Base-by-base conservation (phyloP, 2,888 invertebrate genomes). In the Brenthis daphne region DNA sequence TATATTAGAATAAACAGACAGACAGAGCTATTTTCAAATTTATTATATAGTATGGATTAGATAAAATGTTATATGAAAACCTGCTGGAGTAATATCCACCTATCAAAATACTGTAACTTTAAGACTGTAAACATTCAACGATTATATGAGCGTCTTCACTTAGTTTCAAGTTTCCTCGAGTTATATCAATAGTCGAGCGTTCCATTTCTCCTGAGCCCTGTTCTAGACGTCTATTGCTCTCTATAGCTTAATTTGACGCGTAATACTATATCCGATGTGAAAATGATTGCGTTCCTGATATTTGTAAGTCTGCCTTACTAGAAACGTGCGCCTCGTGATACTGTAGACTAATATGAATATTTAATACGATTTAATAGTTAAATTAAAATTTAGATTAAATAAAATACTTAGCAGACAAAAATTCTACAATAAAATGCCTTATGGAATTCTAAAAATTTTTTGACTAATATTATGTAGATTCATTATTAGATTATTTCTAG, bases 171-270 rank as follows among this genome's bases (percentile, higher is more conserved):
- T 67, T 72, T 65, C 66, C 73, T 61, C 53, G 70, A 73, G 72
- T 73, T 74, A 76, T 72, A 75, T 73, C 77, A 74, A 78, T 76
- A 77, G 70, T 66, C 70, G 51, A 58, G 57, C 63, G 65, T 67
- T 29, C 55, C 61, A 65, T 65, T 60, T 70, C 74, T 71, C 73
- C 65, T 57, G 68, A 65, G 68, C 48, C 64, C 74, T 71, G 73
- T 73, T 63, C 67, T 65, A 63, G 71, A 65, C 69, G 74, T 74
- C 74, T 72, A 69, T 70, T 68, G 71, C 74, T 69, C 67, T 53
- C 69, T 70, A 66, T 68, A 68, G 70, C 70, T 71, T 77, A 76
- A 76, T 74, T 75, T 75, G 73, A 73, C 74, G 69, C 63, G 67
- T 57, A 64, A 63, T 13, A 63, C 64, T 64, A 68, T 64, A 68